Conservation (phyloP, 2,888 invertebrate genomes). For the Phyllotreta striolata region DNA sequence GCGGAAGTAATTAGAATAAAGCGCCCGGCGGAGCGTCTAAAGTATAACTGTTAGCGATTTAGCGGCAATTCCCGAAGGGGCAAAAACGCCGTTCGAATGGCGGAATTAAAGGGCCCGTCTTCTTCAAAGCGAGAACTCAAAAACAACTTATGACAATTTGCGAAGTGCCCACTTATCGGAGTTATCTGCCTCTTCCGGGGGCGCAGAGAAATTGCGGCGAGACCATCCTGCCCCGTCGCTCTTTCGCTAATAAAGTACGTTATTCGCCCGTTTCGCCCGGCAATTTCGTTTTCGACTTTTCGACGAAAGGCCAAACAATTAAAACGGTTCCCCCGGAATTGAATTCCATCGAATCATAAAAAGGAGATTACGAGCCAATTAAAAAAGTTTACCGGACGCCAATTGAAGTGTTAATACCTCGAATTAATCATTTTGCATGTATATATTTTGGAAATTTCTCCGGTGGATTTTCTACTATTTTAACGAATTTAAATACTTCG, state of each 20-base stretch:
- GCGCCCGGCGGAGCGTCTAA: too few species aligned
- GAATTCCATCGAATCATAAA: slow-evolving; percentile 24
- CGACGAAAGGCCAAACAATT: slow-evolving; percentile 25
- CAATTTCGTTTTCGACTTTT: slow-evolving; percentile 24
- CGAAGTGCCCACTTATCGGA: slow-evolving; percentile 23
- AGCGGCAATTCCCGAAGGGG: too few species aligned
- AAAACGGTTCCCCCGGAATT: slow-evolving; percentile 22
- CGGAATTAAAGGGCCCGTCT: too few species aligned
- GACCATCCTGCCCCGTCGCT: slow-evolving; percentile 4
- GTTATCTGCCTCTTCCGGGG: slow-evolving; percentile 18
- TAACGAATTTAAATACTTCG: too few species aligned
- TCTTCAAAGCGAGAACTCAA: slow-evolving; percentile 1
- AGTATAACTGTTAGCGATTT: too few species aligned
- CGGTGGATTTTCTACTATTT: too few species aligned
- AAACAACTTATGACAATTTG: slow-evolving; percentile 26
- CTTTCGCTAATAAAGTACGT: slow-evolving; percentile 23
- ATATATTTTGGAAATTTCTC: too few species aligned
- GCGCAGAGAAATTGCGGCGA: slow-evolving; percentile 10
- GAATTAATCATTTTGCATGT: too few species aligned
- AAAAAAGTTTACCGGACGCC: slow-evolving; percentile 32
- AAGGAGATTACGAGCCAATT: slow-evolving; percentile 33
- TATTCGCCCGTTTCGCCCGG: slow-evolving; percentile 17
- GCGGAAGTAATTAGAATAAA: too few species aligned
- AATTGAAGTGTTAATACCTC: slow-evolving; percentile 36
- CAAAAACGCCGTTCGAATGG: too few species aligned